Percentiles rank a stretch among this genome's conserved stretches.
Evolutionary conservation across 2,113 vertebrate species (phyloP).

Genomic region (Illadopsis cleaveri): DNA sequence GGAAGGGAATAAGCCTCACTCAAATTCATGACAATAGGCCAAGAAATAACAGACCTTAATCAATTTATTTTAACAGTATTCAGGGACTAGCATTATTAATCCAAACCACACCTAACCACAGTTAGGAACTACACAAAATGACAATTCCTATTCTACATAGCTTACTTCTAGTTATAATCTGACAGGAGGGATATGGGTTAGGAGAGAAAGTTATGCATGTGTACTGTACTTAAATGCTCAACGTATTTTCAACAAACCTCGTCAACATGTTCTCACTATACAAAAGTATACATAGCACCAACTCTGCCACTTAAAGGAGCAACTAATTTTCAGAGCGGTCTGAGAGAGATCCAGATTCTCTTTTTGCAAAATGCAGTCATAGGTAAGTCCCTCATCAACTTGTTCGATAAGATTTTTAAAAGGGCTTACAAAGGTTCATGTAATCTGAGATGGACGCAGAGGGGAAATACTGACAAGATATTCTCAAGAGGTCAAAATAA

Average conservation of each 20-base stretch:
- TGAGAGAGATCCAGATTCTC: not conserved
- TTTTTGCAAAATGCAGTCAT: not conserved
- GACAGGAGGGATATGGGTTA: not conserved
- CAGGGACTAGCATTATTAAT: not conserved
- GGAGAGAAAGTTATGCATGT: not conserved
- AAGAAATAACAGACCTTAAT: not conserved
- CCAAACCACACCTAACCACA: not conserved
- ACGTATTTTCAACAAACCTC: not conserved
- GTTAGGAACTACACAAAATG: not conserved
- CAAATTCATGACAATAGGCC: not conserved
- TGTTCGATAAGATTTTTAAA: accelerated
- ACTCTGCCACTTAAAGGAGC: not conserved
- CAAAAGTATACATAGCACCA: not conserved
- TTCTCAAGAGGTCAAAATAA: not conserved
- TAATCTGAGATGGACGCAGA: not conserved
- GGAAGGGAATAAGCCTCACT: not conserved
- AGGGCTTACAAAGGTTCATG: not conserved
- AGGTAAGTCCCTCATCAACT: not conserved
- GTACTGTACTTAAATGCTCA: not conserved
- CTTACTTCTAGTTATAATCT: not conserved
- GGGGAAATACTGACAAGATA: not conserved
- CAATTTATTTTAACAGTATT: not conserved
- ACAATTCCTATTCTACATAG: not conserved
- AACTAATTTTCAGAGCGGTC: not conserved
- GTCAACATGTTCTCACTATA: not conserved